Evolutionary conservation across 2,113 vertebrate genomes (phyloP).

Genomic region (Hassar affinis): DNA sequence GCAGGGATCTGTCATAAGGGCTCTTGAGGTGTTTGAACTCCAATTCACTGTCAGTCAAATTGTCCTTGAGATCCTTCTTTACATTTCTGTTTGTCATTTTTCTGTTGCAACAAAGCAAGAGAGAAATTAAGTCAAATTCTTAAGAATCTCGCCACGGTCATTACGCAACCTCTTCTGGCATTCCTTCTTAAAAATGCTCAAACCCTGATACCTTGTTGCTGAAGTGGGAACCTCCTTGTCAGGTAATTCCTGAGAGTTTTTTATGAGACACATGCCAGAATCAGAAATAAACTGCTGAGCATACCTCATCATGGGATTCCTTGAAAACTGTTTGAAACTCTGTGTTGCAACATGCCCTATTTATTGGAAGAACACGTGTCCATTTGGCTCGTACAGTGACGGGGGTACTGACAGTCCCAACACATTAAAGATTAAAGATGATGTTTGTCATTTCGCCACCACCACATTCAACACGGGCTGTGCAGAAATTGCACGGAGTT

Average conservation of each 20-base stretch:
- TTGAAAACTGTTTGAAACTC: not conserved
- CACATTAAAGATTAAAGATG: slow-evolving; percentile 15
- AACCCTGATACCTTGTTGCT: slow-evolving; percentile 4
- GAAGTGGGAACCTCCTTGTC: not conserved
- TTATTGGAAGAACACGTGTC: not conserved
- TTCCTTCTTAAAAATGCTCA: slow-evolving; percentile 3
- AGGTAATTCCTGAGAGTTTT: slow-evolving; percentile 3
- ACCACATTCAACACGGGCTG: not conserved
- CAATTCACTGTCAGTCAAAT: not conserved
- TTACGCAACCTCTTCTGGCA: not conserved
- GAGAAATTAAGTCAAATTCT: not conserved
- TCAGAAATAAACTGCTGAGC: not conserved
- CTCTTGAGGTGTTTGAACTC: not conserved
- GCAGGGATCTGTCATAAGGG: not conserved
- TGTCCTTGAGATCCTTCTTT: not conserved
- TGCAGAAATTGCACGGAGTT: not conserved
- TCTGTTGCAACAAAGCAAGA: not conserved
- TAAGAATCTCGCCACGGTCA: not conserved
- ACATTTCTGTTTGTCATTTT: not conserved
- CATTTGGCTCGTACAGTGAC: not conserved
- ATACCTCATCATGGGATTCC: not conserved
- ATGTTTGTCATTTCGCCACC: not conserved
- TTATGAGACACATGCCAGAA: not conserved
- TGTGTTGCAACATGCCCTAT: not conserved
- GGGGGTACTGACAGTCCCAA: not conserved